Evolutionary conservation across 1,140 invertebrate genomes (phyloP), one percentile per base, ranked within the genome.

Genomic region (Dufourea novaeangliae): DNA sequence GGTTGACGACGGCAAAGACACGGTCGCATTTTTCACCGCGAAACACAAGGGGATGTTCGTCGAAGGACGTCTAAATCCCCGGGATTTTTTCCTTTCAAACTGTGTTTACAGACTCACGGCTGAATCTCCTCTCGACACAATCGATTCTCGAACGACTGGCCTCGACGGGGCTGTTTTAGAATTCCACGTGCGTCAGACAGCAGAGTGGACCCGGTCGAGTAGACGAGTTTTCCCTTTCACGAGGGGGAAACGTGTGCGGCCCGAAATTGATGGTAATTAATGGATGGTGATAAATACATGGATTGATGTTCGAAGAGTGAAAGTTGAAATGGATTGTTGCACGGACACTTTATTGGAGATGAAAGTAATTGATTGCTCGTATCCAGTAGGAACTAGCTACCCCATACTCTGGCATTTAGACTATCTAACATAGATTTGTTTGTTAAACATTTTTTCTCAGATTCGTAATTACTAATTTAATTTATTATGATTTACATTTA

Each of bases 111-210:
- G 34, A 12, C 12, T 25, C 34, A 14, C 7, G 5, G 29, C 8
- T 6, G 1, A 79, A 79, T 57, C 22, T 11, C 41, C 8, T 44
- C 46, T 27, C 10, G 44, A n/a, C 61, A 41, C 14, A 46, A 11
- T n/a, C 50, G 62, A 77, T 66, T 80, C 41, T 29, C 27, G 6
- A 52, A 1, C 20, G 37, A 50, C 20, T 29, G 11, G 5, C 12
- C 34, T 46, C 64, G 57, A 25, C 25, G n/a, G 7, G 52, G 59
- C 46, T 25, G 5, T 62, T 71, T 78, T 44, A 22, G 12, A 62
- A 72, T 72, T 44, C 34, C 22, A n/a, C 34, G 22, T 12, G 25
- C 10, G 29, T 14, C n/a, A 75, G 66, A 44, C 64, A 50, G 22
- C 44, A 20, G 44, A 71, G 27, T 41, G n/a, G 2, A 20, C 7